These are phyloP conservation scores for Myxocyprinus asiaticus DNA, from an alignment of 2,113 vertebrate species.

Conservation along the genomic window DNA sequence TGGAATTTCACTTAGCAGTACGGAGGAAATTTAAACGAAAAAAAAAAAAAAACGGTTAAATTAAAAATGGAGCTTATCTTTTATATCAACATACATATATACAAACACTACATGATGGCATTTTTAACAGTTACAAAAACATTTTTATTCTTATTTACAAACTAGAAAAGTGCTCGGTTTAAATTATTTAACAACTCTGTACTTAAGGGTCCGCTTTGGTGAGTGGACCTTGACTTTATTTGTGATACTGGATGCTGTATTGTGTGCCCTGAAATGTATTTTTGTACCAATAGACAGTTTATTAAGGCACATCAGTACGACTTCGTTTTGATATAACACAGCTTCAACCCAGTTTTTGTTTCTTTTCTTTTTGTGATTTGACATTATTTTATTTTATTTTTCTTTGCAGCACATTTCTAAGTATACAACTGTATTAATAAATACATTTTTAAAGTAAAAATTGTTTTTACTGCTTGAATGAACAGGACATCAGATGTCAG, in stretches of 20 bases:
- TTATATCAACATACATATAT: conserved; percentile 84
- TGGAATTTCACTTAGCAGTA: conserved; percentile 97
- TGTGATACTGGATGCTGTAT: conserved; percentile 98
- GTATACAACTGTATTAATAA: conserved; percentile 89
- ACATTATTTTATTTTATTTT: conserved; percentile 78
- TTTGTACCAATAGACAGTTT: conserved; percentile 99
- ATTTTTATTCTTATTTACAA: conserved; percentile 89
- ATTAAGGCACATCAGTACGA: conserved; percentile 97
- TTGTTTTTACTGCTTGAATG: not conserved
- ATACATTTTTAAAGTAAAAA: conserved; percentile 98
- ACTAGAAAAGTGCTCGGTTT: conserved; percentile 89
- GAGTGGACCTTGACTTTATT: conserved; percentile 92
- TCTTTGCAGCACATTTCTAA: conserved; percentile 91
- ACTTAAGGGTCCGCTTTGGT: conserved; percentile 85
- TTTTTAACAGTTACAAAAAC: conserved; percentile 93
- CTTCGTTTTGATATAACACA: conserved; percentile 92
- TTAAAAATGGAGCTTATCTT: conserved; percentile 81
- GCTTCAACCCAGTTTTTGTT: conserved; percentile 90
- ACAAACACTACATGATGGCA: conserved; percentile 81
- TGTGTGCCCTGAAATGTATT: conserved; percentile 99
- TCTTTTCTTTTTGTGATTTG: conserved; percentile 85
- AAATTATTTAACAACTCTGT: conserved; percentile 89
- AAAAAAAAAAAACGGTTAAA: conserved; percentile 7
- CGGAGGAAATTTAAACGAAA: conserved; percentile 53
- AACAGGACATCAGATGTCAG: too few relatives aligned